Evolutionary conservation across 2,113 vertebrate species (phyloP), one percentile per base, ranked within the genome.

Genomic region (Labrus mixtus): DNA sequence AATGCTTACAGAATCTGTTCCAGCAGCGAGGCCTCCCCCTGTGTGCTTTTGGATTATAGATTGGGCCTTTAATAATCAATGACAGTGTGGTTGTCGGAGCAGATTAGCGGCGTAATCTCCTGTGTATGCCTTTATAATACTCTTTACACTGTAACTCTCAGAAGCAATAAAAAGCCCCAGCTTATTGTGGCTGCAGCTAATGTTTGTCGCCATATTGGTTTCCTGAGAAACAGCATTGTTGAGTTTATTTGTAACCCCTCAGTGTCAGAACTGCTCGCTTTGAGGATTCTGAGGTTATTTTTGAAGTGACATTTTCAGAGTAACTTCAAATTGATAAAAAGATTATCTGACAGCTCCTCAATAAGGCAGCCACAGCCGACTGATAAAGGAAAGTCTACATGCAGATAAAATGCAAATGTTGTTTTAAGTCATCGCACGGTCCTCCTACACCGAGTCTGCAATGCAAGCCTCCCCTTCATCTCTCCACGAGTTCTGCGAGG

Each of bases 41-140:
- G 68, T 77, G 76, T 68, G 57, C 78, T 50, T 73, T 74, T 72
- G 87, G 88, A 90, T 90, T 89, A 90, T 78, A 84, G 85, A 85
- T 81, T 19, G 57, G 76, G 56, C 68, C 68, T 87, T 91, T 89
- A 91, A 89, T 89, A 90, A 92, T 90, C 86, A 85, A 89, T 87
- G 84, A 65, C 76, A 57, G 76, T 59, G 56, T 39, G 72, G 58
- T 85, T 88, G 90, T 91, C 54, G 10, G 60, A 74, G 68, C 81
- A 91, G 91, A 91, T 91, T 91, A 92, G 74, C 9, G 67, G 60
- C 45, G 3, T 89, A 89, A 91, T 90, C 90, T 83, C 79, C 60
- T 65, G 78, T 73, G 85, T 81, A 58, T 68, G 70, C 59, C 61
- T 84, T 73, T 60, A 77, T 87, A 87, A 85, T 79, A 62, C 71